A percentile compares a stretch with the other conserved stretches of the same genome.
Conservation (phyloP, 2,797 vertebrate genomes). For the Periophthalmus magnuspinnatus region DNA sequence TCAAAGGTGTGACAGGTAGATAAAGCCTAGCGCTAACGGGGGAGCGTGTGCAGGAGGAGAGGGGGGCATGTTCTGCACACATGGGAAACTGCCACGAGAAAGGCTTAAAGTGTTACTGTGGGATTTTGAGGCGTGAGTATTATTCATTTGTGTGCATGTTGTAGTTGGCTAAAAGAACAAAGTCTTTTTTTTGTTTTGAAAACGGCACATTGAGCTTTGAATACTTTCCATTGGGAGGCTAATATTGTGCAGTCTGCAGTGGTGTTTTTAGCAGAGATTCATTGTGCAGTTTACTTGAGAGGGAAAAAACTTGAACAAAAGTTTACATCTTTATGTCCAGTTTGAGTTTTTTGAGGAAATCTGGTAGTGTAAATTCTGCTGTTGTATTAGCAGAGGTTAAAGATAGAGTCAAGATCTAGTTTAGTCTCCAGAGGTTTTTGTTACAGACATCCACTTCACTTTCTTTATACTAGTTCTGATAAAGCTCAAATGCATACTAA, state of each 20-base stretch:
- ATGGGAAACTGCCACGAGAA: slow-evolving; percentile 28
- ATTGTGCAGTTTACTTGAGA: neutral
- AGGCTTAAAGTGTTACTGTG: slow-evolving; percentile 20
- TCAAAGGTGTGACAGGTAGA: slow-evolving; percentile 65
- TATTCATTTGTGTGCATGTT: neutral
- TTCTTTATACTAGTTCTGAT: too few relatives aligned
- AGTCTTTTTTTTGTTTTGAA: neutral
- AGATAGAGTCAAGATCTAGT: too few relatives aligned
- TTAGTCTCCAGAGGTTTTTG: too few relatives aligned
- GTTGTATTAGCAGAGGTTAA: too few relatives aligned
- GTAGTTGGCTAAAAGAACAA: slow-evolving; percentile 2
- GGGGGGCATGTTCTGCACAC: slow-evolving; percentile 5
- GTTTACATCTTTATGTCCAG: neutral
- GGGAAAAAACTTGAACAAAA: neutral
- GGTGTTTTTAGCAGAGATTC: neutral
- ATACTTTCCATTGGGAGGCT: neutral
- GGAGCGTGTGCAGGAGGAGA: neutral
- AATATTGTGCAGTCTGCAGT: neutral
- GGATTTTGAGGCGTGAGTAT: neutral
- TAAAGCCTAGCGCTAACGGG: slow-evolving; percentile 22
- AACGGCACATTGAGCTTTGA: neutral
- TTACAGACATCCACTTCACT: too few relatives aligned
- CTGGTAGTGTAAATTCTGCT: too few relatives aligned
- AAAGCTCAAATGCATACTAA: too few relatives aligned
- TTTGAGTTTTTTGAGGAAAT: neutral